A percentile compares a stretch with the other conserved stretches of the same genome.
Evolutionary conservation across 2,888 invertebrate species (phyloP).

Genomic region (Eupithecia exiguata): DNA sequence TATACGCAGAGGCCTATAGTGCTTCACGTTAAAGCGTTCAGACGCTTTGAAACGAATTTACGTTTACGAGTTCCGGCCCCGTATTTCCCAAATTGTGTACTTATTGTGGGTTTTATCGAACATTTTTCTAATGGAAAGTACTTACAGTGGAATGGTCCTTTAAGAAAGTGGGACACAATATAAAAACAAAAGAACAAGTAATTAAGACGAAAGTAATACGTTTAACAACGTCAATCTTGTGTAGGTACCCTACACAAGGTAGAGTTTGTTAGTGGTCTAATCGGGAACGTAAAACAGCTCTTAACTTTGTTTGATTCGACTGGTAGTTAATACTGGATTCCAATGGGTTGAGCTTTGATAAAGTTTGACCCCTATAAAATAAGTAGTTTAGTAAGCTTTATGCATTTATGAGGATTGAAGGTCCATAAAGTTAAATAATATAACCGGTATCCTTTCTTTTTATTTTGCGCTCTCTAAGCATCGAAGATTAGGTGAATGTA

Average conservation of each 20-base stretch:
- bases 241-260: background rate
- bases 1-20: constrained; percentile 60
- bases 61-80: constrained; percentile 59
- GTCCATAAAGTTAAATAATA: constrained; percentile 5
- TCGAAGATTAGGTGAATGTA: constrained; percentile 64
- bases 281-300: background rate
- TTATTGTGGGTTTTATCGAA: constrained; percentile 53
- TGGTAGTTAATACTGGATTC: background rate
- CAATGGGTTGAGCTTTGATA: constrained; percentile 3
- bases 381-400: constrained; percentile 1
- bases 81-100: constrained; percentile 60
- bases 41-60: constrained; percentile 64
- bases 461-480: constrained; percentile 38
- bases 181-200: constrained; percentile 27
- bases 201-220: background rate
- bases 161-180: constrained; percentile 38
- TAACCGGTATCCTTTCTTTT: constrained; percentile 25
- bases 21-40: constrained; percentile 57
- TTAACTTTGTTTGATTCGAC: background rate
- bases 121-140: constrained; percentile 54
- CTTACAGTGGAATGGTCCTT: constrained; percentile 42
- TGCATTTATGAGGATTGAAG: background rate
- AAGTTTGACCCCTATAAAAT: constrained; percentile 12
- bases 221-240: background rate
- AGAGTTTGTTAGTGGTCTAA: background rate